These are phyloP conservation scores for Eidolon helvum DNA, from an alignment of 2,113 vertebrate species.

Conservation along the genomic window DNA sequence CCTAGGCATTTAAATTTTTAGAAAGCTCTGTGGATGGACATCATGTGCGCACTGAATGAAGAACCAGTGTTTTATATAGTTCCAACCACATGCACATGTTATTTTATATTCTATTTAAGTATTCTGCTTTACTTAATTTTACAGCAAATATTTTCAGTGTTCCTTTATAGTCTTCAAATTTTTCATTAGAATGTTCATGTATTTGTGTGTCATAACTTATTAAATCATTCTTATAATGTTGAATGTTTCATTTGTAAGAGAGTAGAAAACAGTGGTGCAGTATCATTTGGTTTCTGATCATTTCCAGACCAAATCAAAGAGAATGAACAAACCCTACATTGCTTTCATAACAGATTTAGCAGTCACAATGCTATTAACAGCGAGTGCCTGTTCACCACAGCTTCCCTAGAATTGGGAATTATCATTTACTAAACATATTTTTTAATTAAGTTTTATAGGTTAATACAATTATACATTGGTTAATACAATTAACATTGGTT, in stretches of 20 bases:
- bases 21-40: background rate
- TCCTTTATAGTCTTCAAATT: background rate
- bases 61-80: background rate
- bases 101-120: background rate
- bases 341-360: conserved; percentile 45
- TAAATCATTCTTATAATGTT: background rate
- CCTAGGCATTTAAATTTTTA: background rate
- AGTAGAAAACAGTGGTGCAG: background rate
- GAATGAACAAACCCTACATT: background rate
- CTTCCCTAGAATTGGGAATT: conserved; percentile 50
- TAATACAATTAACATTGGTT: too few species aligned
- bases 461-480: too few species aligned
- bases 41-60: background rate
- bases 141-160: background rate
- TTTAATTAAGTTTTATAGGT: background rate
- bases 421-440: conserved; percentile 13
- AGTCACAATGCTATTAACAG: background rate
- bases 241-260: background rate
- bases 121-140: background rate
- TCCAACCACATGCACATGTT: background rate
- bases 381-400: background rate
- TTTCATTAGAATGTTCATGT: background rate
- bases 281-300: background rate
- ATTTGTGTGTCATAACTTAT: background rate
- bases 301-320: background rate